Evolutionary conservation across 2,797 vertebrate species (phyloP), one percentile per base, ranked within the genome.

Genomic region (Knipowitschia caucasica): DNA sequence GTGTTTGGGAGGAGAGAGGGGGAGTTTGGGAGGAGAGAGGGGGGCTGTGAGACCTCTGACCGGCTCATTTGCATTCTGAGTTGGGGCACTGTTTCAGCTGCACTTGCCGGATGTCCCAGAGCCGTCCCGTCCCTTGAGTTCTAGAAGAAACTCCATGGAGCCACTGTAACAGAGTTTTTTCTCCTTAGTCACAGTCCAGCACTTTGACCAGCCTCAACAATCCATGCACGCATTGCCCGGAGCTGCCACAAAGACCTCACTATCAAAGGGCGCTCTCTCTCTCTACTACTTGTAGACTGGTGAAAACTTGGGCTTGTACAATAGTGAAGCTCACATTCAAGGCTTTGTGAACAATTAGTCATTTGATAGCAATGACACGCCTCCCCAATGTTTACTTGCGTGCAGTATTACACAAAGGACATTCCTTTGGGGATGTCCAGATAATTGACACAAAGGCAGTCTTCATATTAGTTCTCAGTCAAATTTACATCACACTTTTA

Each of bases 1-100:
- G 62, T n/a, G n/a, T n/a, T n/a, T n/a, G n/a, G n/a, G n/a, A n/a
- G n/a, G n/a, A n/a, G n/a, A n/a, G 52, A n/a, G n/a, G n/a, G n/a
- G n/a, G n/a, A n/a, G n/a, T n/a, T n/a, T n/a, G n/a, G n/a, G n/a
- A n/a, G n/a, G n/a, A n/a, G n/a, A n/a, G n/a, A n/a, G n/a, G n/a
- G n/a, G n/a, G 67, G 40, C 36, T 27, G n/a, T 18, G 63, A 59
- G 75, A 82, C 79, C 77, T 80, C 63, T 82, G 77, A 79, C 69
- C 68, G 68, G 56, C 38, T 75, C 1, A 82, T 83, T 84, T 59
- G 75, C 82, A 82, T 86, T 75, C 73, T 71, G 57, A 50, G 71
- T 71, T 18, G 17, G 60, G 33, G 33, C 58, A 53, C 64, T 74
- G 67, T 78, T 82, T 73, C 65, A 72, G 62, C 60, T 38, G 53